Percentiles rank a stretch among this genome's conserved stretches.
phyloP scores from a whole-genome alignment of 2,113 vertebrate genomes.

The Jacana jacana region DNA sequence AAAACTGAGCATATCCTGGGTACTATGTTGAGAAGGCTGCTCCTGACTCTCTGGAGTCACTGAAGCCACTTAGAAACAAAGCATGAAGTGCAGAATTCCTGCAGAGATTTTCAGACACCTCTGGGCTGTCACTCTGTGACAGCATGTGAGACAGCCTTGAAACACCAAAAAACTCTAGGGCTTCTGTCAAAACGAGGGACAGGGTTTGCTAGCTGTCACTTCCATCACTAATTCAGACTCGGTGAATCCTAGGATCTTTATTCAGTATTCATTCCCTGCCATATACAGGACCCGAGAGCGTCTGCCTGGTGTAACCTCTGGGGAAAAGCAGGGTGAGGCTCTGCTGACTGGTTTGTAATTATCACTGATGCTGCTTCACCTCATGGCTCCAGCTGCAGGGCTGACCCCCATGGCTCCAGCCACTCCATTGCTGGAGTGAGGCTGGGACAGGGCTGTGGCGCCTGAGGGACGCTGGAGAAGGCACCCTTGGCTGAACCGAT shows the following conservation, averaged over 20 bases:
- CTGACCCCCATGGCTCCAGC: fast-evolving
- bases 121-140: neutral
- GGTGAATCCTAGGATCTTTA: neutral
- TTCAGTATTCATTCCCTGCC: neutral
- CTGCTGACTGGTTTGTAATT: neutral
- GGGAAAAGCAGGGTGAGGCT: neutral
- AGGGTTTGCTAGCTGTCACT: neutral
- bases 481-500: neutral
- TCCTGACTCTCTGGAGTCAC: neutral
- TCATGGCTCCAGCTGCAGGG: neutral
- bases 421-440: fast-evolving
- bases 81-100: neutral
- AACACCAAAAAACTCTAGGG: neutral
- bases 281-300: fast-evolving
- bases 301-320: neutral
- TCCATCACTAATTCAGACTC: neutral
- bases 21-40: neutral
- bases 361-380: neutral
- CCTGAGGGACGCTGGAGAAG: neutral
- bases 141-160: neutral
- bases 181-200: neutral
- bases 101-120: neutral
- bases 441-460: fast-evolving
- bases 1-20: neutral
- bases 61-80: neutral